Conservation (phyloP, 37 sponge, comb jelly and placozoan species). For the Tethya wilhelma region DNA sequence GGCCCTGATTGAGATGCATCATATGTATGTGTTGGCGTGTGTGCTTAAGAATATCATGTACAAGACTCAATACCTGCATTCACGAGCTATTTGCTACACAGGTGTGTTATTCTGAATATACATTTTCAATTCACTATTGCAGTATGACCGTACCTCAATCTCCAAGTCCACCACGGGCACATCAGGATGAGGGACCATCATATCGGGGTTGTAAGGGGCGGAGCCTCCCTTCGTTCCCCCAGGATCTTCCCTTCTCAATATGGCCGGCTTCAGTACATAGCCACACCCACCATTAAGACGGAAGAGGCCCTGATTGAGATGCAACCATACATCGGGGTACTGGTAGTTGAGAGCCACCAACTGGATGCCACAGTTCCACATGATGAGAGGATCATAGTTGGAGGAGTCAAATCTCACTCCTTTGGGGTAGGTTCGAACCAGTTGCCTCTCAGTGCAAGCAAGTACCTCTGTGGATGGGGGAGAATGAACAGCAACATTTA, state of each 20-base stretch:
- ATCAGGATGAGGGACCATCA: constrained; percentile 47
- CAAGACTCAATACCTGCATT: too few relatives aligned
- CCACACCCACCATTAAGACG: constrained; percentile 86
- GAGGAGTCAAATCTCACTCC: constrained; percentile 72
- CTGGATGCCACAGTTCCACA: constrained; percentile 83
- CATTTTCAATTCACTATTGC: neutral
- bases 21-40: too few relatives aligned
- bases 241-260: constrained; percentile 50
- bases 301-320: constrained; percentile 83
- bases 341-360: constrained; percentile 84
- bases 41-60: too few relatives aligned
- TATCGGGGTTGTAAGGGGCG: constrained; percentile 32
- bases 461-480: constrained; percentile 49
- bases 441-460: constrained; percentile 55
- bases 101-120: neutral
- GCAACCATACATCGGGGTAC: constrained; percentile 71
- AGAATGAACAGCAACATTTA: too few relatives aligned
- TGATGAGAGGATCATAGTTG: constrained; percentile 66
- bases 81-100: too few relatives aligned
- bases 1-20: constrained; percentile 86
- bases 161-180: constrained; percentile 51
- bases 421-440: constrained; percentile 74
- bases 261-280: constrained; percentile 76
- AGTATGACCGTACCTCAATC: constrained; percentile 52
- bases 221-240: constrained; percentile 7